Evolutionary conservation across 2,888 invertebrate genomes (phyloP).

Genomic region (Rhimphoctona megacephalus): DNA sequence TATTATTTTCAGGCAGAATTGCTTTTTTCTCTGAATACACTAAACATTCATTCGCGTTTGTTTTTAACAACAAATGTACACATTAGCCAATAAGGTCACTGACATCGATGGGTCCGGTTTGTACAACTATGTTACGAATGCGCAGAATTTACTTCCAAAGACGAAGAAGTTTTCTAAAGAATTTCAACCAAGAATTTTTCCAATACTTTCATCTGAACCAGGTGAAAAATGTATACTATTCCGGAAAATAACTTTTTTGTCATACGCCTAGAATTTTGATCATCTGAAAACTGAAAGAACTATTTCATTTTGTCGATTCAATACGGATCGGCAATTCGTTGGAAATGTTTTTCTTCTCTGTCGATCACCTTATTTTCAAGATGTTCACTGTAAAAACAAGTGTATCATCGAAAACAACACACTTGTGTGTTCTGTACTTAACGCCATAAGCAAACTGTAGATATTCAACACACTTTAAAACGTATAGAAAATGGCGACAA

Average conservation of each 20-base stretch:
- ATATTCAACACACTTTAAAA: no score
- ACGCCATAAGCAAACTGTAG: no score
- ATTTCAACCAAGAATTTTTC: neutral
- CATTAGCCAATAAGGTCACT: neutral
- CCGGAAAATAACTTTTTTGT: no score
- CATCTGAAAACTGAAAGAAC: neutral
- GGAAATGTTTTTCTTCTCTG: neutral
- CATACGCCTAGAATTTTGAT: neutral
- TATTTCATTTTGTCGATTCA: neutral
- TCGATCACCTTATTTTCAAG: neutral
- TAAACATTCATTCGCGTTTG: neutral
- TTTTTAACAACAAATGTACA: neutral
- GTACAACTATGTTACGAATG: neutral
- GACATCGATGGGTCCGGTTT: neutral
- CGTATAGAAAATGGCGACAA: no score
- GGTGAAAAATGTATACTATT: neutral
- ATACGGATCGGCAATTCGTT: neutral
- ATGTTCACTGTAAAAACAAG: no score
- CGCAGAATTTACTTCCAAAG: neutral
- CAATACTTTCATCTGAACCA: neutral
- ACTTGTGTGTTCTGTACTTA: no score
- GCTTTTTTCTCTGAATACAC: neutral
- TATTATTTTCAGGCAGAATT: neutral
- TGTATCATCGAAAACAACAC: no score
- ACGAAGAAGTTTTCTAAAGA: neutral